Evolutionary conservation across 1,140 invertebrate genomes (phyloP), one percentile per base, ranked within the genome.

Genomic region (Chrysopa pallens): DNA sequence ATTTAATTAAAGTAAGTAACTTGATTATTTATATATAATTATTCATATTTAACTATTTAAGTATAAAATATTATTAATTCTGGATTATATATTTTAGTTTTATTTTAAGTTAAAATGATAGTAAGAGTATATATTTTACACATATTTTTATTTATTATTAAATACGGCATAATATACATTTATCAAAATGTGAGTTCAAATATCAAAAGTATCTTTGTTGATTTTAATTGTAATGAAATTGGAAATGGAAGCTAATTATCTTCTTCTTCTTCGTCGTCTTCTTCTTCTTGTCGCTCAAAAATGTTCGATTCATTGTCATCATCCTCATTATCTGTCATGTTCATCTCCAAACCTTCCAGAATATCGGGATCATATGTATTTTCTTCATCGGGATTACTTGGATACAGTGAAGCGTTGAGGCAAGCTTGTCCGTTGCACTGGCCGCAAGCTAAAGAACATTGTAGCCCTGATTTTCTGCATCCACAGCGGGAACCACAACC

Each of bases 381-480:
- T 43, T 53, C 50, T 52, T 52, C 49, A 46, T 49, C 38, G 39
- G 43, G 37, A 41, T 51, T 42, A 43, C 45, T 48, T 43, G 40
- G 44, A 52, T 50, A 52, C 39, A 38, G 46, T 47, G 42, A 38
- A 52, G 47, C 50, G 38, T 56, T 57, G 41, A 41, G 17, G 38
- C 47, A 48, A 14, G 47, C 14, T 43, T 43, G 40, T 14, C 53
- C 55, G 44, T 51, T 48, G 40, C 53, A 57, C 41, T 46, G 43
- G 29, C 38, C 46, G 44, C 56, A 58, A 50, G 51, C 48, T 45
- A 49, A 48, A 45, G 53, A 55, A 46, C 54, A 56, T 52, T 44
- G 51, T 39, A 56, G 42, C 14, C 52, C 53, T 43, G 44, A 40
- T 55, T 56, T 59, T 50, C 50, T 46, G 48, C 56, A 57, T 48